Conservation (phyloP, 92 coral and sea anemone species). For the Nematostella vectensis region DNA sequence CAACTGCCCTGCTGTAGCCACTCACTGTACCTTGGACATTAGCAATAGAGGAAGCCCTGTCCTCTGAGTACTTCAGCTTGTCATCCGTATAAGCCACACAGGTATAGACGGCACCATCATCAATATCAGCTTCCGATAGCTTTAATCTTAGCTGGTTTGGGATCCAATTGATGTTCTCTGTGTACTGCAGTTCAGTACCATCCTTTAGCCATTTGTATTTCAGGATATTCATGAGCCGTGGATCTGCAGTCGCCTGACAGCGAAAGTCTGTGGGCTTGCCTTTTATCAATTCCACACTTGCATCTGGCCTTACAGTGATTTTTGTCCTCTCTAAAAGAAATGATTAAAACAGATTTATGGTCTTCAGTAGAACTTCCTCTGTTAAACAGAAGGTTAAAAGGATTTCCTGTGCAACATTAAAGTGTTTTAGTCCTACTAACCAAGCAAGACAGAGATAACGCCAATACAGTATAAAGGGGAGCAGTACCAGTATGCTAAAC, state of each 20-base stretch:
- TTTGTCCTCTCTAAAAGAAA: slow-evolving; percentile 35
- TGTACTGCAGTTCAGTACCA: slow-evolving; percentile 19
- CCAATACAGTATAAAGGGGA: no score
- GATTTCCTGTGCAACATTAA: no score
- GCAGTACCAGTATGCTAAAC: no score
- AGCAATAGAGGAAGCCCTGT: slow-evolving; percentile 37
- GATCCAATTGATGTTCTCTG: slow-evolving; percentile 31
- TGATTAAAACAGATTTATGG: no score
- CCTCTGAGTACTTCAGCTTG: slow-evolving; percentile 43
- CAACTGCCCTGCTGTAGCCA: no score
- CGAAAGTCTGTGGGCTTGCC: slow-evolving; percentile 41
- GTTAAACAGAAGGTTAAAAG: no score
- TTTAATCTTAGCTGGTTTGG: slow-evolving; percentile 25
- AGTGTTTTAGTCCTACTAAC: no score
- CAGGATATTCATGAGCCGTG: slow-evolving; percentile 8
- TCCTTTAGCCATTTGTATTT: slow-evolving; percentile 56
- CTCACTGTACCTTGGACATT: slow-evolving; percentile 69
- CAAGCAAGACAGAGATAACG: no score
- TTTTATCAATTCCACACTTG: slow-evolving; percentile 8
- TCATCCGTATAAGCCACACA: slow-evolving; percentile 77
- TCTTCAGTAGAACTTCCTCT: no score
- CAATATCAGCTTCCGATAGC: slow-evolving; percentile 21
- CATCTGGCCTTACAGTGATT: slow-evolving; percentile 22
- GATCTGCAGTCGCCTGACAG: slow-evolving; percentile 45
- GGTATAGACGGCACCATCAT: slow-evolving; percentile 69